Conservation (phyloP, 2,888 invertebrate species). For the Chaetoderma sp. region DNA sequence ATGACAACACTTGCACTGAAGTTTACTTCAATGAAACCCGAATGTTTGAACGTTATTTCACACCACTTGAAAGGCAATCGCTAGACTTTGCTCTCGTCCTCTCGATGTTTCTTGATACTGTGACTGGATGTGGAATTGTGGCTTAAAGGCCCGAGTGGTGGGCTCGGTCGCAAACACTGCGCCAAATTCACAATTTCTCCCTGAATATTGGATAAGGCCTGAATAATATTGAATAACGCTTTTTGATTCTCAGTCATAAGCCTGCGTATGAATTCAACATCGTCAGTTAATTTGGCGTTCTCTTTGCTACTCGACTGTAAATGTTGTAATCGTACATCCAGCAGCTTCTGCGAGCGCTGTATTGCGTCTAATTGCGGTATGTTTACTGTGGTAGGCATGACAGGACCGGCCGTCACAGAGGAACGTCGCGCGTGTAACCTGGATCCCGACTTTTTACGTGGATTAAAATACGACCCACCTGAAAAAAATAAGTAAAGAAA, state of each 20-base stretch:
- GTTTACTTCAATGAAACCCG: too few species aligned
- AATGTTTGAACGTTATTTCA: too few species aligned
- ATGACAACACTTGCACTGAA: too few species aligned
- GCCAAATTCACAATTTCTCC: constrained; percentile 63
- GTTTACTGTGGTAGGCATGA: constrained; percentile 64
- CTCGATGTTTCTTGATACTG: constrained; percentile 1
- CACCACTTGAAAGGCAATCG: too few species aligned
- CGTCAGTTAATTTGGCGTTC: constrained; percentile 65
- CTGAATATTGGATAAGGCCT: constrained; percentile 67
- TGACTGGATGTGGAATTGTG: constrained; percentile 4
- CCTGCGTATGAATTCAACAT: constrained; percentile 66
- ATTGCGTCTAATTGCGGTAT: constrained; percentile 69
- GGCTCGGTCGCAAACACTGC: constrained; percentile 53
- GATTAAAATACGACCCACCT: too few species aligned
- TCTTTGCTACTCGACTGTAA: constrained; percentile 66
- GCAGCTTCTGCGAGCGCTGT: constrained; percentile 65
- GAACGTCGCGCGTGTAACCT: constrained; percentile 47
- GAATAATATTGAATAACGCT: constrained; percentile 66
- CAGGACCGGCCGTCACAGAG: constrained; percentile 49
- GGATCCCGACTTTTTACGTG: constrained; percentile 33
- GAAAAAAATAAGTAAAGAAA: too few species aligned
- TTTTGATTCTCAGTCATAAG: constrained; percentile 69
- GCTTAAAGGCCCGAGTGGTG: constrained; percentile 21
- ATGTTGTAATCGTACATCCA: constrained; percentile 68
- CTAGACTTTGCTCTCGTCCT: constrained; percentile 22